These are phyloP conservation scores for Muscidifurax raptorellus DNA, from an alignment of 1,140 invertebrate species.

Conservation along the genomic window DNA sequence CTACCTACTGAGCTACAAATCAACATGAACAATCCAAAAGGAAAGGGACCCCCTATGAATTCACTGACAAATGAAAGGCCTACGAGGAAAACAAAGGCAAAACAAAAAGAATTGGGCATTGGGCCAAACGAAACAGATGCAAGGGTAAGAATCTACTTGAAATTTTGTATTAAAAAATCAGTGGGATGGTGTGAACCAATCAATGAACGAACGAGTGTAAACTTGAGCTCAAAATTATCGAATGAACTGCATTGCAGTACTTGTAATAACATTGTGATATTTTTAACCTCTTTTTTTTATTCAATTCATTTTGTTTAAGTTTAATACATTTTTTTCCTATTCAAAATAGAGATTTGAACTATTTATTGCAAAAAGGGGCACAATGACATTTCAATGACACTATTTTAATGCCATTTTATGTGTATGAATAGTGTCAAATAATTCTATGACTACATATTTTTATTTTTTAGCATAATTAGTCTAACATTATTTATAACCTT, in stretches of 20 bases:
- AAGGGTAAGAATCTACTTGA: slow-evolving; percentile 73
- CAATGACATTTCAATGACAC: background rate
- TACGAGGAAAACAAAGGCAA: slow-evolving; percentile 71
- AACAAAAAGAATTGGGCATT: slow-evolving; percentile 76
- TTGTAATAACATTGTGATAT: slow-evolving; percentile 52
- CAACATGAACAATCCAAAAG: slow-evolving; percentile 75
- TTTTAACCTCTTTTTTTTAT: background rate
- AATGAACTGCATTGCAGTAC: slow-evolving; percentile 47
- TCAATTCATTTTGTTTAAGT: background rate
- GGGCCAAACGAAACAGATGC: slow-evolving; percentile 80
- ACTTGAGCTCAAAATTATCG: slow-evolving; percentile 45
- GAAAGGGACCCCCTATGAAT: slow-evolving; percentile 71
- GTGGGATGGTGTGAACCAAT: slow-evolving; percentile 41
- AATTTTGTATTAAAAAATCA: slow-evolving; percentile 40
- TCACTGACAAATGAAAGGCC: slow-evolving; percentile 68
- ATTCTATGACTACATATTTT: background rate
- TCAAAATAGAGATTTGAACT: background rate
- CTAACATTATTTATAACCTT: background rate
- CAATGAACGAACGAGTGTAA: slow-evolving; percentile 48
- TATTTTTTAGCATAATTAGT: background rate
- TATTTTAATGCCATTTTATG: background rate
- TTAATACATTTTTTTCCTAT: slow-evolving; percentile 2
- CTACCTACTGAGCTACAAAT: slow-evolving; percentile 82
- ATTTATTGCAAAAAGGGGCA: background rate
- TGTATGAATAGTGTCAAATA: background rate